Evolutionary conservation across 1,140 invertebrate species (phyloP).

Genomic region (Brachionus sp.): DNA sequence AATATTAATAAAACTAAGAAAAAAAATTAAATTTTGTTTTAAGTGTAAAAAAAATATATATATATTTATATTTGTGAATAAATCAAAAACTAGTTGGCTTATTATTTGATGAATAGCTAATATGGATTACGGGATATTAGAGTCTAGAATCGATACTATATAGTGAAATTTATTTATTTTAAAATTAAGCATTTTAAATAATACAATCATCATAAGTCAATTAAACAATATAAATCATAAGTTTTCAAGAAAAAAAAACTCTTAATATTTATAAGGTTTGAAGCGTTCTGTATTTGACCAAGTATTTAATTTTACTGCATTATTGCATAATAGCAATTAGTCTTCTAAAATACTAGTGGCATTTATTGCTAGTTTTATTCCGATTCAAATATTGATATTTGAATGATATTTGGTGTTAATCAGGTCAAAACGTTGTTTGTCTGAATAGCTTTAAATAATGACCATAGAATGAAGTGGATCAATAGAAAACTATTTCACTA

Average conservation of each 20-base stretch:
- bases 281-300: constrained; percentile 12
- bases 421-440: background rate
- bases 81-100: background rate
- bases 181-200: background rate
- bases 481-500: background rate
- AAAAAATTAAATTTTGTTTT: background rate
- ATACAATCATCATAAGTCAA: background rate
- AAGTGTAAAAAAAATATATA: background rate
- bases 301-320: background rate
- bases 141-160: background rate
- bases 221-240: background rate
- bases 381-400: background rate
- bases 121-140: background rate
- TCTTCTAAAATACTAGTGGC: background rate
- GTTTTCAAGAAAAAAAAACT: background rate
- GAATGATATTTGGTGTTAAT: constrained; percentile 14
- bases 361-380: background rate
- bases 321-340: background rate
- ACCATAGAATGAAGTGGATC: background rate
- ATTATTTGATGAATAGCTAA: background rate
- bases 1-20: background rate
- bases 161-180: constrained; percentile 6
- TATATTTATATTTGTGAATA: background rate
- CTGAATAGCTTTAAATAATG: background rate
- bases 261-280: background rate